Evolutionary conservation across 2,113 vertebrate genomes (phyloP).

Genomic region (Nyctereutes procyonoides): DNA sequence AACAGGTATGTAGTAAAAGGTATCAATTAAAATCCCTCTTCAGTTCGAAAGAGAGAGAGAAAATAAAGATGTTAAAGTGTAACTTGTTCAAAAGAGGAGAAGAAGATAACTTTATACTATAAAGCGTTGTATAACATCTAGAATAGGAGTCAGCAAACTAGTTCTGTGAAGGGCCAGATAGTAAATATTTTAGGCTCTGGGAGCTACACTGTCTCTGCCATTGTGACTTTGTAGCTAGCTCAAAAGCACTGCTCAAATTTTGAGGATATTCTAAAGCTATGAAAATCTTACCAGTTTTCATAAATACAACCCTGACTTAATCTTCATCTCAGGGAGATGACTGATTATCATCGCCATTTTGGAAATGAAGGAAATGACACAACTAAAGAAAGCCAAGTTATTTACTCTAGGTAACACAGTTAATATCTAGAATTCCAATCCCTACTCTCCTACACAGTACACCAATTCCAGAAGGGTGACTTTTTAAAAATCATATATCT

Average conservation of each 20-base stretch:
- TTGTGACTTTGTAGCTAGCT: neutral
- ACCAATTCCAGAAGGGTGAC: neutral
- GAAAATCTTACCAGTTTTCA: neutral
- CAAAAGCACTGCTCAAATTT: neutral
- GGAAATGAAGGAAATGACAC: neutral
- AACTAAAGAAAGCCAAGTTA: slow-evolving; percentile 17
- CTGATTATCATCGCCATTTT: neutral
- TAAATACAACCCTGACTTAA: neutral
- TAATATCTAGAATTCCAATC: neutral
- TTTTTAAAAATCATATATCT: neutral
- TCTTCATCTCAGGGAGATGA: neutral
- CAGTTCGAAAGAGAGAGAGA: neutral
- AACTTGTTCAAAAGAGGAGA: neutral
- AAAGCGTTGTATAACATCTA: neutral
- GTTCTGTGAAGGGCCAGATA: neutral
- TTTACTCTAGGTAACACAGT: neutral
- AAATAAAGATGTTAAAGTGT: neutral
- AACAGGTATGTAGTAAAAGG: neutral
- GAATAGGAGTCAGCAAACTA: neutral
- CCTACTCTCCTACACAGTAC: neutral
- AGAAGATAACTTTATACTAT: neutral
- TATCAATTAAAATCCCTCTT: neutral
- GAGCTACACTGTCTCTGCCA: neutral
- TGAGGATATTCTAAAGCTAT: neutral
- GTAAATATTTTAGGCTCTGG: neutral